Base-by-base conservation (phyloP, 2,797 vertebrate species). In the Otolemur crassicaudatus region DNA sequence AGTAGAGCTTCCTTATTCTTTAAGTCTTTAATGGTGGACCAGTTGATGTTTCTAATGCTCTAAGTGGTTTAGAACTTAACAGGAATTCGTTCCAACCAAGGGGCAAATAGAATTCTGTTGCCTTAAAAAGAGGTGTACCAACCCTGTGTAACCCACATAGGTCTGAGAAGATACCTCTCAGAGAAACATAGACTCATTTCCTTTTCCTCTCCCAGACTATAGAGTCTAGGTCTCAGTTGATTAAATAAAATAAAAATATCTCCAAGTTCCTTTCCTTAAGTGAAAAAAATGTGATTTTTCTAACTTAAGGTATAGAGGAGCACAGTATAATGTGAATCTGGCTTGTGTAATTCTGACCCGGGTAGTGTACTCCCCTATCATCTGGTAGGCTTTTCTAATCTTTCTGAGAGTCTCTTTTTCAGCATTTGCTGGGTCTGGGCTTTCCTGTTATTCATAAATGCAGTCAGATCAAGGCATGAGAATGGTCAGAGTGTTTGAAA, bases 211-310 rank as follows among this genome's bases (percentile, higher is more conserved):
- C 25, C 46, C 19, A 19, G 19, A 34, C 29, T 58, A 29, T 29
- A 13, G 37, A 58, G 31, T 89, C 37, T 75, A 84, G 19, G 40
- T 84, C 13, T 84, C 53, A 60, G 49, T 20, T 84, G 49, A 67
- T 90, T 84, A 90, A 67, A 12, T 60, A 34, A 77, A 76, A 77
- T 60, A 16, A 46, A 94, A 94, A 46, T 49, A 77, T 83, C 56
- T 84, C 20, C 60, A 49, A 90, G 16, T 90, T 12, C 37, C 19
- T 69, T 88, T 19, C 43, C 20, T 88, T 84, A 61, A 76, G 22
- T 37, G n/a, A 31, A 81, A 88, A 88, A 65, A 25, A 25, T 63
- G 19, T 25, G 3, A 80, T 34, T 58, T 72, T 85, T 31, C 17
- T 86, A 79, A 82, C 27, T 76, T 31, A 60, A 76, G 20, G 31